These are phyloP conservation scores for Ditula angustiorana DNA, from an alignment of 2,888 invertebrate genomes.

Conservation along the genomic window DNA sequence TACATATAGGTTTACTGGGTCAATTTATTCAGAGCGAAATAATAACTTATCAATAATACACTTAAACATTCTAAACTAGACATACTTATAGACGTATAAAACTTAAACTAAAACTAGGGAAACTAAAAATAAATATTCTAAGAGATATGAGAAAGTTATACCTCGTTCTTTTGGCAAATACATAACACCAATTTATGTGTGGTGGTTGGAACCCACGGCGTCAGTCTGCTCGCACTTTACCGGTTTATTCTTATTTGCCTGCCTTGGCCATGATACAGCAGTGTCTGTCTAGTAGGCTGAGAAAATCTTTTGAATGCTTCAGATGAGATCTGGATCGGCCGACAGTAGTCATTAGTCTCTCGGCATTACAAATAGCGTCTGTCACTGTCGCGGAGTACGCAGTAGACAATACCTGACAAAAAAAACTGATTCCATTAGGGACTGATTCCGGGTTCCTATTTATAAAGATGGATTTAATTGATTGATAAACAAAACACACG, in stretches of 20 bases:
- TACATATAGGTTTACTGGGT: too few relatives aligned
- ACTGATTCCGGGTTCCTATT: constrained; percentile 33
- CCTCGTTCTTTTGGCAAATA: too few relatives aligned
- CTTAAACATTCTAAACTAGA: too few relatives aligned
- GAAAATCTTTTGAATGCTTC: constrained; percentile 38
- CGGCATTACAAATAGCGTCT: constrained; percentile 65
- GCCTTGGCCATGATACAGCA: background rate
- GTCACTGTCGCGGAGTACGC: constrained; percentile 54
- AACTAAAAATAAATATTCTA: too few relatives aligned
- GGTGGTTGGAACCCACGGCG: too few relatives aligned
- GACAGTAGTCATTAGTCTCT: constrained; percentile 62
- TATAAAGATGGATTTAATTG: constrained; percentile 24
- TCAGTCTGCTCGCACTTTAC: too few relatives aligned
- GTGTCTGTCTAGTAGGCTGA: background rate
- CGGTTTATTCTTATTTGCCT: constrained; percentile 15
- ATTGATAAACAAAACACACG: constrained; percentile 26
- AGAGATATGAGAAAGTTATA: too few relatives aligned
- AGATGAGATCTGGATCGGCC: constrained; percentile 51
- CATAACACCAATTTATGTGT: too few relatives aligned
- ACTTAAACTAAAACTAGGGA: too few relatives aligned
- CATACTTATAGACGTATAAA: too few relatives aligned
- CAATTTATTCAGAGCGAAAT: too few relatives aligned
- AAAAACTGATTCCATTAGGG: constrained; percentile 42
- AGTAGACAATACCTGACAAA: constrained; percentile 47
- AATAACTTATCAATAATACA: too few relatives aligned